Base-by-base conservation (phyloP, 2,113 vertebrate species). In the Strigops habroptila region DNA sequence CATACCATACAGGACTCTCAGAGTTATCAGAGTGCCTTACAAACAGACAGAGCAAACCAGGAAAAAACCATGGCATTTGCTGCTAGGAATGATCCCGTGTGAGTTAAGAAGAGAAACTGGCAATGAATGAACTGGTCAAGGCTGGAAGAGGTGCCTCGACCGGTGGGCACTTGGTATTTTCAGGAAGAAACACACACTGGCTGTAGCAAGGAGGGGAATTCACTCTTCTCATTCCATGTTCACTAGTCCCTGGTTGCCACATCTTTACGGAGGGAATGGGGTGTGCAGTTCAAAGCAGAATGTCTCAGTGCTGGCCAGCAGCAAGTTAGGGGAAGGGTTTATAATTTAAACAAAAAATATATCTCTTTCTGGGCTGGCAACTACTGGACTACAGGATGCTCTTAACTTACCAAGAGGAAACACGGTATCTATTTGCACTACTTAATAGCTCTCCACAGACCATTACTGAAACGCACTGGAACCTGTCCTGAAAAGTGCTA, bases 331-430 rank as follows among this genome's bases (percentile, higher is more conserved):
- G 75, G 51, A 49, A 59, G 75, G 84, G n/a, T 14, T 81, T 25
- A 59, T 63, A 12, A 68, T 43, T 82, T 48, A 90, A 97, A 90
- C 62, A 68, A 75, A 95, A 94, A 93, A 95, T 71, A 84, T 15
- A 85, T 90, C 71, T 96, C 75, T 91, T 75, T 86, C 48, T 48
- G 68, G 68, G 75, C 80, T 79, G 59, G 65, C 71, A 51, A 31
- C 81, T 51, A 48, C 35, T 18, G 93, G 80, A 0, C 41, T 78
- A 63, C 65, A 74, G 89, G 88, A 73, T 74, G 84, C 73, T 93
- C 70, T 68, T 83, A 60, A 44, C 3, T 84, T 35, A 24, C 86
- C 44, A 25, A 16, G 10, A 69, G 80, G 76, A 84, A 53, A 52
- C 23, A 37, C 5, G 46, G 71, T 14, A n/a, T 77, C 69, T 48